Conservation (phyloP, 2,888 invertebrate genomes). For the Drosophila nr. perissopoda region DNA sequence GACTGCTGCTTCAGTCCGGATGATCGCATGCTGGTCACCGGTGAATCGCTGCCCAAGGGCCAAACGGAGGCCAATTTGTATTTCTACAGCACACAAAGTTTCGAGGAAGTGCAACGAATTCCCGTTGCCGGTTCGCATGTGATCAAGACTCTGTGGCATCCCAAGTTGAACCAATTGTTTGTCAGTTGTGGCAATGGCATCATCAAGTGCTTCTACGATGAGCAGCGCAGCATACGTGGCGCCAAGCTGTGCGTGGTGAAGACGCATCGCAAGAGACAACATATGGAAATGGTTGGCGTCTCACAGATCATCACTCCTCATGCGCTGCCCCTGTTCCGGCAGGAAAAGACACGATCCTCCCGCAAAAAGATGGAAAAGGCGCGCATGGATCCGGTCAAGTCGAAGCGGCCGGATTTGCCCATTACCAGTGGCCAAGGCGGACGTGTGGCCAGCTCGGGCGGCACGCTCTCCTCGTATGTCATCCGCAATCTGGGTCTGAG, state of each 20-base stretch:
- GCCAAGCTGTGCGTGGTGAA: conserved; percentile 96
- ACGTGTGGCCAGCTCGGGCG: conserved; percentile 94
- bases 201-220: conserved; percentile 96
- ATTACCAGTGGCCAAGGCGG: conserved; percentile 97
- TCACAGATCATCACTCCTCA: conserved; percentile 98
- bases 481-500: conserved; percentile 97
- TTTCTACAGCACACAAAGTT: conserved; percentile 92
- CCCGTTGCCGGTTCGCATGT: conserved; percentile 92
- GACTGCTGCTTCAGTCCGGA: conserved; percentile 94
- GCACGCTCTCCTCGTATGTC: conserved; percentile 97
- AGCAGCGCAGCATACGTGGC: conserved; percentile 93
- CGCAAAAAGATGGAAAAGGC: conserved; percentile 97
- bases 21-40: conserved; percentile 94
- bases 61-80: conserved; percentile 89
- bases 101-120: conserved; percentile 90
- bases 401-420: conserved; percentile 92
- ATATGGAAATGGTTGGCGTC: conserved; percentile 94
- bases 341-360: conserved; percentile 94
- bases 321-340: conserved; percentile 96
- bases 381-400: conserved; percentile 93
- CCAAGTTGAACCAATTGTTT: conserved; percentile 98
- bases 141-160: conserved; percentile 97
- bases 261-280: conserved; percentile 91
- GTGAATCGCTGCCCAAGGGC: conserved; percentile 91
- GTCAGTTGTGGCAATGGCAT: conserved; percentile 96